These are phyloP conservation scores for Nasonia longicornis DNA, from an alignment of 1,140 invertebrate genomes.

Conservation along the genomic window DNA sequence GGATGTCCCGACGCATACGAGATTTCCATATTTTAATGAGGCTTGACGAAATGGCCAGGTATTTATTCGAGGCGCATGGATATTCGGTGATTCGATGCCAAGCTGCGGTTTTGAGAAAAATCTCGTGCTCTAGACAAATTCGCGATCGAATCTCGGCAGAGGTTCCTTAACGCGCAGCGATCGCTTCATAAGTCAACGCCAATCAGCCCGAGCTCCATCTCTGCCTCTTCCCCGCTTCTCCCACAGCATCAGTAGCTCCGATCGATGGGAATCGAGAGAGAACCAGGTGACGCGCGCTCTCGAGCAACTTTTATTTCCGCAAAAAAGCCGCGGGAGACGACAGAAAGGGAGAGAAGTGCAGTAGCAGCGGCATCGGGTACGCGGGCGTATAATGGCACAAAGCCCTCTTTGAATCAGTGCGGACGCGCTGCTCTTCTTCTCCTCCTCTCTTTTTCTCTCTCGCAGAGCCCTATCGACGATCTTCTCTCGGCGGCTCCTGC, in stretches of 20 bases:
- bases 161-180: slow-evolving; percentile 54
- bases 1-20: background rate
- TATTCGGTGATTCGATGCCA: no score
- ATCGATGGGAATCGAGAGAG: slow-evolving; percentile 47
- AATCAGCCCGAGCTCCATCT: slow-evolving; percentile 51
- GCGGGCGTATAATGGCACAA: slow-evolving; percentile 68
- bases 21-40: slow-evolving; percentile 2
- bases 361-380: slow-evolving; percentile 20
- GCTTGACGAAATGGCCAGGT: no score
- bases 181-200: slow-evolving; percentile 64
- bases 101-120: no score
- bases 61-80: no score
- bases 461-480: slow-evolving; percentile 63
- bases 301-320: slow-evolving; percentile 36
- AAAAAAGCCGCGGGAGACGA: slow-evolving; percentile 34
- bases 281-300: slow-evolving; percentile 8
- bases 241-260: slow-evolving; percentile 39
- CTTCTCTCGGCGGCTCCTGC: slow-evolving; percentile 52
- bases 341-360: slow-evolving; percentile 24
- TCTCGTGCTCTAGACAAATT: slow-evolving; percentile 45
- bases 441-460: background rate
- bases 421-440: slow-evolving; percentile 57
- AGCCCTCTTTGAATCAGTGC: slow-evolving; percentile 67
- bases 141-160: slow-evolving; percentile 44
- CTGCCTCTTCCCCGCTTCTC: background rate